Base-by-base conservation (phyloP, 2,113 vertebrate species). In the Strix aluco region DNA sequence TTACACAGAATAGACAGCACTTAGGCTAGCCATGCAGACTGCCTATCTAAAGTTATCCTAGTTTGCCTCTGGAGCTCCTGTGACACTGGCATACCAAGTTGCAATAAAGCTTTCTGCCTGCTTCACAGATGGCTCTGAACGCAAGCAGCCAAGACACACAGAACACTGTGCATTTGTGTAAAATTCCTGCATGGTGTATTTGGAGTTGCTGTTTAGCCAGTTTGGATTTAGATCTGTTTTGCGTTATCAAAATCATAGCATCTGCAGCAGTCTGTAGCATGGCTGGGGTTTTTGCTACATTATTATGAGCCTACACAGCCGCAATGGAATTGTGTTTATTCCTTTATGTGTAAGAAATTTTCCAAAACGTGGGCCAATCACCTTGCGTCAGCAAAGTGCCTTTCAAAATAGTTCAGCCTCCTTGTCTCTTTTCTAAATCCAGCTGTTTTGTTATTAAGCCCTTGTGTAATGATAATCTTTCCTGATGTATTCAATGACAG, bases 91-190 rank as follows among this genome's bases (percentile, higher is more conserved):
- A 42, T 49, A 59, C 42, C 0, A 10, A 59, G 26, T 1, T 54
- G 51, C 72, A 89, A 42, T 82, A 81, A 52, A 73, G 86, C 90
- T 86, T 29, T 88, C 88, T 86, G 87, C 85, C 94, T 96, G 72
- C 79, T 85, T 81, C 81, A 63, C 96, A 96, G 94, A 96, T 97
- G 94, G 91, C 77, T 95, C 78, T 3, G 36, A 42, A 36, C 30
- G 13, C 40, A 74, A 51, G 77, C 79, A 92, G 94, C 92, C 85
- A 96, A 96, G 78, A 27, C 46, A 49, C 51, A 88, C 22, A 67
- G n/a, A 71, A 19, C 54, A 38, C 79, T 59, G 13, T 32, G 73
- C 66, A 17, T 86, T 91, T 74, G 62, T n/a, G 46, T 29, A 67
- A 73, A 94, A 96, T 90, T 87, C 88, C 94, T 25, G 6, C 58